phyloP scores from a whole-genome alignment of 2,888 invertebrate genomes.

The Acanthoscelides obtectus region DNA sequence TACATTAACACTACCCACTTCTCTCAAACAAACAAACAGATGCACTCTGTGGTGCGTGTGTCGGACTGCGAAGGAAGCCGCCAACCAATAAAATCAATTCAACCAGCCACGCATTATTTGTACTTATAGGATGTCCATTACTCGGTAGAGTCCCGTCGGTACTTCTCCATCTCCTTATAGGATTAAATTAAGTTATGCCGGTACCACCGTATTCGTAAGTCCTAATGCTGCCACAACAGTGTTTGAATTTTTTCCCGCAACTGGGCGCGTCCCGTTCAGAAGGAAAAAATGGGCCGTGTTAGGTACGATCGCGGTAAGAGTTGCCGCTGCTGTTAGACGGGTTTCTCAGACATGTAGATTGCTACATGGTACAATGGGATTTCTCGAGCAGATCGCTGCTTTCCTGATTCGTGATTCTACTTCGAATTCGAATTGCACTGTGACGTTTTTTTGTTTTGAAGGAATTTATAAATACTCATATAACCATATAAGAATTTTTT shows the following conservation, averaged over 20 bases:
- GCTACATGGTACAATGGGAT: background rate
- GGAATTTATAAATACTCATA: no score
- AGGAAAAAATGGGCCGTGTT: background rate
- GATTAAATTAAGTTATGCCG: constrained; percentile 26
- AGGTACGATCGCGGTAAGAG: background rate
- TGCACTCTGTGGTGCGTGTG: background rate
- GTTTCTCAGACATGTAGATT: background rate
- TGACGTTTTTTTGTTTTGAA: no score
- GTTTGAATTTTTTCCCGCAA: background rate
- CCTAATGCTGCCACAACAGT: background rate
- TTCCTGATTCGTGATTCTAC: background rate
- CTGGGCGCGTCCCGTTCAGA: background rate
- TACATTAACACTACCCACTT: background rate
- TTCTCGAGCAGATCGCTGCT: background rate
- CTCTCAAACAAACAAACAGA: background rate
- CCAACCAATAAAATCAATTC: constrained; percentile 23
- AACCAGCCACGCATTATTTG: constrained; percentile 20
- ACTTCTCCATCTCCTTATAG: constrained; percentile 22
- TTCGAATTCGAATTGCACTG: no score
- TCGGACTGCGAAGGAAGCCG: background rate
- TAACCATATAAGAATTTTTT: no score
- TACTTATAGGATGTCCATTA: constrained; percentile 21
- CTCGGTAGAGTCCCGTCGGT: constrained; percentile 19
- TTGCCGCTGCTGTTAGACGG: background rate
- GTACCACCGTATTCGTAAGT: background rate